Percentiles rank a stretch among this genome's conserved stretches.
Conservation (phyloP, 2,888 invertebrate species). For the Ornithoptera alexandrae region DNA sequence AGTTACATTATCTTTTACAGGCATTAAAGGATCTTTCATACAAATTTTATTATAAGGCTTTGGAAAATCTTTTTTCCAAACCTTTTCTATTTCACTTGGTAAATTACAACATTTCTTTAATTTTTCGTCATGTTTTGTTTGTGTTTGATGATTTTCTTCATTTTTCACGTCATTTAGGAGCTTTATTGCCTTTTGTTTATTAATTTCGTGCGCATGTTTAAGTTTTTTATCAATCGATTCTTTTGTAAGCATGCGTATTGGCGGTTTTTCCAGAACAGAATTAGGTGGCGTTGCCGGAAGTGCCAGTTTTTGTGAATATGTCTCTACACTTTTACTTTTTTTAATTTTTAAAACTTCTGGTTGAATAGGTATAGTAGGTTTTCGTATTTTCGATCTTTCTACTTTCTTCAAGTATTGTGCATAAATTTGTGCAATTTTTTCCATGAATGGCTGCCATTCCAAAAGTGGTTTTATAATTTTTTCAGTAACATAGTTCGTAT, state of each 20-base stretch:
- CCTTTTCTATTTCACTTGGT: conserved; percentile 49
- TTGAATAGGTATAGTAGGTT: conserved; percentile 57
- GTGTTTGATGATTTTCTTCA: conserved; percentile 51
- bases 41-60: conserved; percentile 38
- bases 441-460: conserved; percentile 68
- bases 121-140: conserved; percentile 52
- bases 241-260: conserved; percentile 61
- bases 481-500: conserved; percentile 71
- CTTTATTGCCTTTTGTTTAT: conserved; percentile 56
- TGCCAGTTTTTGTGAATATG: conserved; percentile 20
- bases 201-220: conserved; percentile 55
- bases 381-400: conserved; percentile 54
- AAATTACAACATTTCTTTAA: conserved; percentile 46
- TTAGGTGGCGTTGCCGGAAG: conserved; percentile 55
- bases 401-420: conserved; percentile 56
- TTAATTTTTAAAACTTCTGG: conserved; percentile 60
- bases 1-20: conserved; percentile 72
- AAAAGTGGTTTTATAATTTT: conserved; percentile 74
- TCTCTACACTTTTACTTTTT: conserved; percentile 46
- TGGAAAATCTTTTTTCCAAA: conserved; percentile 39
- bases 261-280: conserved; percentile 45
- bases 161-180: conserved; percentile 57
- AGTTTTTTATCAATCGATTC: conserved; percentile 58
- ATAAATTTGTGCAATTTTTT: conserved; percentile 64
- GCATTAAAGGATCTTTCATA: conserved; percentile 8